phyloP scores from a whole-genome alignment of 2,888 invertebrate species.

The Deroplatys truncata region DNA sequence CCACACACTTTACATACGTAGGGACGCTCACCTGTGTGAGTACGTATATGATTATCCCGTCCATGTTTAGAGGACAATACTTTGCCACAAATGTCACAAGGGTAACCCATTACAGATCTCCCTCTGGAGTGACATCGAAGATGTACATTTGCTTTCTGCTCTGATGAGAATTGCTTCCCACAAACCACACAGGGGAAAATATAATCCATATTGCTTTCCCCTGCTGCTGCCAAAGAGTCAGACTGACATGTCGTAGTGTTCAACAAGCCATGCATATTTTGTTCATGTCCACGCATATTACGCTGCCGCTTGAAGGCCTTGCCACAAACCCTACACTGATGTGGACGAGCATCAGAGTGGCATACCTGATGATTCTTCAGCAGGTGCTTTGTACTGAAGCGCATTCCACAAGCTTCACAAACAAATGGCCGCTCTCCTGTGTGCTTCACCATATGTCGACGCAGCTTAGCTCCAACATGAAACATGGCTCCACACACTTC shows the following conservation, averaged over 20 bases:
- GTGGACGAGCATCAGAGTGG: conserved; percentile 20
- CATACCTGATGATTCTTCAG: conserved; percentile 16
- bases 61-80: conserved; percentile 12
- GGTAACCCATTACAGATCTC: conserved; percentile 9
- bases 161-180: conserved; percentile 13
- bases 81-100: conserved; percentile 19
- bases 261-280: conserved; percentile 14
- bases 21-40: conserved; percentile 23
- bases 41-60: conserved; percentile 19
- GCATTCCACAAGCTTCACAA: conserved; percentile 23
- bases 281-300: conserved; percentile 16
- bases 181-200: conserved; percentile 19
- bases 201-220: not conserved
- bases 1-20: conserved; percentile 22
- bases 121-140: conserved; percentile 18
- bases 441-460: conserved; percentile 19
- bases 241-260: not conserved
- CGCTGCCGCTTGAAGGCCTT: conserved; percentile 22
- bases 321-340: conserved; percentile 21
- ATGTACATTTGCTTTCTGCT: conserved; percentile 15
- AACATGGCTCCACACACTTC: conserved; percentile 21
- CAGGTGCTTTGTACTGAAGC: conserved; percentile 12
- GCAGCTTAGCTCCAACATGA: conserved; percentile 15
- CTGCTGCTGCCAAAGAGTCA: not conserved
- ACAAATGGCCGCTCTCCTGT: conserved; percentile 20